Conservation (phyloP, 2,113 vertebrate species). For the Ophthalmolycus amberensis region DNA sequence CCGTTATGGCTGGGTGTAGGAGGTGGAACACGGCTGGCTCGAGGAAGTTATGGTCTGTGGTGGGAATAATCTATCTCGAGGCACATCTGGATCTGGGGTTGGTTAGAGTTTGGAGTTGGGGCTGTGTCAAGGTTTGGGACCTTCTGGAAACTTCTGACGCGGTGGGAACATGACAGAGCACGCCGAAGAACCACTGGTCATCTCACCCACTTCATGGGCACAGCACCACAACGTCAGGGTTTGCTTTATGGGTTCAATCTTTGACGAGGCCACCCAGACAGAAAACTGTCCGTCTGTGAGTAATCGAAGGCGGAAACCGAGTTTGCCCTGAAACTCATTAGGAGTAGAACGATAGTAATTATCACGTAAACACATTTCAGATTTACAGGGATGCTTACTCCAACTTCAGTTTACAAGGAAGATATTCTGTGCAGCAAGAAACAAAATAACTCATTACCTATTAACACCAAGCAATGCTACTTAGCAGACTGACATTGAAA, state of each 20-base stretch:
- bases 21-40: conserved; percentile 43
- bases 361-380: conserved; percentile 28
- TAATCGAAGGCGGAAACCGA: conserved; percentile 27
- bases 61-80: conserved; percentile 52
- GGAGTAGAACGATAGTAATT: conserved; percentile 48
- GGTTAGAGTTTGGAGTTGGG: conserved; percentile 40
- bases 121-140: conserved; percentile 34
- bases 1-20: conserved; percentile 38
- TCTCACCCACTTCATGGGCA: conserved; percentile 28
- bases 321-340: conserved; percentile 31
- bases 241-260: conserved; percentile 27
- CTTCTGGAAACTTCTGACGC: conserved; percentile 53
- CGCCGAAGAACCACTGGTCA: conserved; percentile 33
- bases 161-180: conserved; percentile 34
- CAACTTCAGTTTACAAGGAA: not conserved
- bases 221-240: not conserved
- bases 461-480: not conserved
- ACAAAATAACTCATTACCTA: not conserved
- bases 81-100: conserved; percentile 50
- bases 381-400: conserved; percentile 20
- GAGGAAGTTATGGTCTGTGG: conserved; percentile 49
- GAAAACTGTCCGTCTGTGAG: conserved; percentile 23
- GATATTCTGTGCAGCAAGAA: not conserved
- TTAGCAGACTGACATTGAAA: conserved; percentile 3
- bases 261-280: conserved; percentile 41